Evolutionary conservation across 2,888 invertebrate genomes (phyloP), one percentile per base, ranked within the genome.

Genomic region (Neria commutata): DNA sequence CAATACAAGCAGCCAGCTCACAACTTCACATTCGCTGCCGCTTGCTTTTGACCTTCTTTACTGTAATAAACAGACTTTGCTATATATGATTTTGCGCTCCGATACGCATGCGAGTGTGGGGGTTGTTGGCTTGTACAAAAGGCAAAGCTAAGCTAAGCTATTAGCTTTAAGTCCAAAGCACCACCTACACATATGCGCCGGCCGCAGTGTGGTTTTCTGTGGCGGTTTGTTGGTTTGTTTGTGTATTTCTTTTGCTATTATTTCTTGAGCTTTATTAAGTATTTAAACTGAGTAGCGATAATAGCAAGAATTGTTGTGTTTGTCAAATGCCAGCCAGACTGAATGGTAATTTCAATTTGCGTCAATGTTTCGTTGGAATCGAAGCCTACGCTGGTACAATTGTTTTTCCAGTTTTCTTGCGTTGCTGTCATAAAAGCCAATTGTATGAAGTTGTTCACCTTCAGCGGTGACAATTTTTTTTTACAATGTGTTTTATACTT

Each of bases 1-100:
- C n/a, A 17, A 21, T 42, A 19, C 42, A 42, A 14, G 37, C n/a
- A n/a, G 11, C 29, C 29, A 29, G 29, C 10, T 37, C n/a, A 14
- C 37, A 14, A 37, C 4, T n/a, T 37, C 42, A 8, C 5, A 42
- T 19, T 42, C 42, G 34, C 47, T 54, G 34, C 47, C 34, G 54
- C 34, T 47, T 23, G 25, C 14, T 37, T 52, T 4, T 52, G 52
- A 52, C 52, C 52, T 52, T 52, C 52, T 52, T 52, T 37, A 2
- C 14, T n/a, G 26, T 40, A 52, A 52, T 50, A 17, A n/a, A 19
- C n/a, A 42, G 21, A 42, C 42, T 29, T 29, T 29, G 6, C 29
- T 11, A 29, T 11, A 29, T 29, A 29, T 29, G n/a, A n/a, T 29
- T 29, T 29, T 29, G 11, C 11, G 6, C 6, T 11, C 6, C 6